These are phyloP conservation scores for Allophyes oxyacanthae DNA, from an alignment of 2,888 invertebrate genomes.

Conservation along the genomic window DNA sequence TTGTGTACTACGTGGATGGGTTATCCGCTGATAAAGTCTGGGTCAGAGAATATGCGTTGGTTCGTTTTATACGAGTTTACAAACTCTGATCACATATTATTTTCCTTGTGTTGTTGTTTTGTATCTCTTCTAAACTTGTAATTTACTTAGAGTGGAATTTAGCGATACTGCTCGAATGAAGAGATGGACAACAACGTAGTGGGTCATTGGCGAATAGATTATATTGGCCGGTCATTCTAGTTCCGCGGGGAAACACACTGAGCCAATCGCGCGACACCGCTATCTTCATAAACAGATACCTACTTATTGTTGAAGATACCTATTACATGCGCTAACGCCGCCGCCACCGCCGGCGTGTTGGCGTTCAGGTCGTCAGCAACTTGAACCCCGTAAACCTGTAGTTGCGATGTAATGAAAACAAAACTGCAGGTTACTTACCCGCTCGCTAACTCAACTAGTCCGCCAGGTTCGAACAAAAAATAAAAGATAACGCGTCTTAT, in stretches of 20 bases:
- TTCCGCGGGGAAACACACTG: slow-evolving; percentile 60
- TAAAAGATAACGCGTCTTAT: background rate
- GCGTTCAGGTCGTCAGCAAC: slow-evolving; percentile 4
- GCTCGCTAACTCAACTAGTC: slow-evolving; percentile 21
- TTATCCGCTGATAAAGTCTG: slow-evolving; percentile 40
- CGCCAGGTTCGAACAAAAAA: background rate
- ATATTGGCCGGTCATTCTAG: slow-evolving; percentile 60
- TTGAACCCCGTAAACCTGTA: slow-evolving; percentile 25
- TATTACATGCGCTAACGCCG: background rate
- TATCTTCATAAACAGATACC: slow-evolving; percentile 19
- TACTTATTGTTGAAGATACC: slow-evolving; percentile 22
- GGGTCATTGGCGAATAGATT: slow-evolving; percentile 57
- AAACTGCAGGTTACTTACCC: slow-evolving; percentile 26
- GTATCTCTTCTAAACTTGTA: slow-evolving; percentile 45
- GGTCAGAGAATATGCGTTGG: slow-evolving; percentile 37
- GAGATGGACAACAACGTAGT: slow-evolving; percentile 50
- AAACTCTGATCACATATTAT: slow-evolving; percentile 39
- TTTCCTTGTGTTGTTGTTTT: slow-evolving; percentile 54
- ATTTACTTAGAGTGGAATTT: slow-evolving; percentile 36
- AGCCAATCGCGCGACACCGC: slow-evolving; percentile 30
- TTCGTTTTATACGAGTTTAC: slow-evolving; percentile 47
- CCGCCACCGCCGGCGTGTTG: background rate
- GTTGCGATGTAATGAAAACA: slow-evolving; percentile 9
- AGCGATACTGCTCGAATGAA: slow-evolving; percentile 38
- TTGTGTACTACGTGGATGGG: slow-evolving; percentile 36